Base-by-base conservation (phyloP, 2,113 vertebrate species). In the Mastomys coucha region DNA sequence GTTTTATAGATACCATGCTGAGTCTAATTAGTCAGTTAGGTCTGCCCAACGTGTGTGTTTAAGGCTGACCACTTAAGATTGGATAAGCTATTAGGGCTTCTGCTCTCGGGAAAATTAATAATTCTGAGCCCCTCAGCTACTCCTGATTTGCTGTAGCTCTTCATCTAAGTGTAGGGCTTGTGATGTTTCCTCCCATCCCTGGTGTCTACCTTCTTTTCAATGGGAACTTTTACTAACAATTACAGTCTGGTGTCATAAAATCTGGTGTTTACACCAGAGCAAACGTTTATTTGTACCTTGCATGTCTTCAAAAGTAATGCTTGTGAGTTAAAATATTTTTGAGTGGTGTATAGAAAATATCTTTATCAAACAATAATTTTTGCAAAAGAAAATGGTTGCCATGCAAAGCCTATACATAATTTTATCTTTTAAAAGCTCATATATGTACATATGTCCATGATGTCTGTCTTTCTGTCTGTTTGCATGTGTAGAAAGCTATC, bases 231-330 rank as follows among this genome's bases (percentile, higher is more conserved):
- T 96, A 72, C 81, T 70, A 95, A 80, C 8, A 72, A 85, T 42
- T 22, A 5, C 67, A 56, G 24, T 95, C 95, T 51, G 42, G 11
- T 89, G 28, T 70, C 20, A 31, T 84, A 76, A 88, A 42, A 88
- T 89, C 87, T 89, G 16, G 63, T 9, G 36, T 1, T 33, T 7
- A 5, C 75, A 53, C 90, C 76, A 70, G 17, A 91, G 24, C 36
- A 81, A 69, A 45, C 2, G 77, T 93, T 51, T 80, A 76, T 84
- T 95, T 96, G 24, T 58, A 69, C 76, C 76, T 91, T 88, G 39
- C 84, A 49, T 73, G 36, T 89, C 78, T 67, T 31, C 42, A 89
- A 93, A 58, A 49, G 10, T 65, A 90, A 17, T 14, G 33, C 7
- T 33, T 90, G 7, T 65, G 10, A 89, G 20, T 91, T 77, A 92